Evolutionary conservation across 2,113 vertebrate genomes (phyloP), one percentile per base, ranked within the genome.

Genomic region (Jacana jacana): DNA sequence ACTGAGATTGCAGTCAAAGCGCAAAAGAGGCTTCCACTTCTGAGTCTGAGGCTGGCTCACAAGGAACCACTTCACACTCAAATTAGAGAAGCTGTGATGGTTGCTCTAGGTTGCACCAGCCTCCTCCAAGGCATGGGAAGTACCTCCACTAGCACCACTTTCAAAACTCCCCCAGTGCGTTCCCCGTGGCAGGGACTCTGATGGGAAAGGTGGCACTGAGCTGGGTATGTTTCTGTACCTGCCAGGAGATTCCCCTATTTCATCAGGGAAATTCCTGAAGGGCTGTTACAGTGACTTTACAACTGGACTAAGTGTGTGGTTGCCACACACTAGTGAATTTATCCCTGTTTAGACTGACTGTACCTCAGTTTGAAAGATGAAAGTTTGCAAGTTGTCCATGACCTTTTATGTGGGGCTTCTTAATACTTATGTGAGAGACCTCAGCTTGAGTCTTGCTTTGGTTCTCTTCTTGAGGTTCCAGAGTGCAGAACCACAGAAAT

Each of bases 141-240:
- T 28, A 46, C 65, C 28, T 30, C 22, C 48, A 27, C 7, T 35
- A 57, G 42, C 9, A 49, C 13, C 24, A 25, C 24, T 52, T 35
- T 15, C 1, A 8, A 84, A 94, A 92, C 57, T 77, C 22, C 44
- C 35, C 12, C 0, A 0, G 6, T 12, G 7, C 0, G 0, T 33
- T 68, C 39, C 30, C 11, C 3, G 4, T 27, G 33, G 31, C 15
- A n/a, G 39, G 18, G 28, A 15, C 33, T 64, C 15, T 11, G 25
- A 11, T 5, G 40, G 8, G 22, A 54, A 85, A 69, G n/a, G 57
- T 81, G 42, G 17, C 57, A 69, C 39, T 16, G 22, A 87, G 52
- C 9, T 54, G 39, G 27, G 20, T 9, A 51, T 35, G 71, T 60
- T 88, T 91, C 80, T 68, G 48, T 48, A 68, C 22, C n/a, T 30